Percentiles rank a stretch among this genome's conserved stretches.
These are phyloP conservation scores for Pseudois nayaur DNA, from an alignment of 2,113 vertebrate genomes.

Conservation along the genomic window DNA sequence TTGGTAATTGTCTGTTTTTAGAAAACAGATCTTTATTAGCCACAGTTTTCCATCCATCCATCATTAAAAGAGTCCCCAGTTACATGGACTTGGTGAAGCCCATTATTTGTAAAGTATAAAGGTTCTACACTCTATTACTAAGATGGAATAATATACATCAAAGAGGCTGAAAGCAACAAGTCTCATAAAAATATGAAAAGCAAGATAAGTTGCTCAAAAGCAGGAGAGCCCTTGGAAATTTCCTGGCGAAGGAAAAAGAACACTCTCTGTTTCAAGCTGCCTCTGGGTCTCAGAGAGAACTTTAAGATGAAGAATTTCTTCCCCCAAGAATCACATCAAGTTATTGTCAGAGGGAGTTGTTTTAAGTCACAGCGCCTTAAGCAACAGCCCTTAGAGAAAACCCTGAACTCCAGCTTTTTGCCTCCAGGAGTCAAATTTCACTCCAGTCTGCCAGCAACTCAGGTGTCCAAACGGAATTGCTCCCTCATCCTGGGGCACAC, in stretches of 20 bases:
- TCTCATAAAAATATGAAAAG: conserved; percentile 34
- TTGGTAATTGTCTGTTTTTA: conserved; percentile 23
- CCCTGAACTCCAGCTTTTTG: neutral
- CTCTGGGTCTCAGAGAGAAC: neutral
- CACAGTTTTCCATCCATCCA: neutral
- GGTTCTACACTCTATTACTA: neutral
- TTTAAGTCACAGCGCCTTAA: neutral
- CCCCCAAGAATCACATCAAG: neutral
- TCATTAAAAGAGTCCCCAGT: neutral
- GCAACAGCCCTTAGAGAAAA: neutral
- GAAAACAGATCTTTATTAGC: conserved; percentile 19
- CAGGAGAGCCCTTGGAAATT: conserved; percentile 6
- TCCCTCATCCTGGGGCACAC: rapidly evolving
- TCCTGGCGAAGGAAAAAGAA: neutral
- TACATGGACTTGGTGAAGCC: neutral
- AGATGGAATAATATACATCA: conserved; percentile 45
- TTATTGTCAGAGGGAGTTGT: neutral
- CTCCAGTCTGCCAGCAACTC: neutral
- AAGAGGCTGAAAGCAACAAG: conserved; percentile 36
- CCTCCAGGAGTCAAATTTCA: neutral
- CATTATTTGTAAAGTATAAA: neutral
- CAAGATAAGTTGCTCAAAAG: conserved; percentile 27
- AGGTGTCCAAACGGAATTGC: no score
- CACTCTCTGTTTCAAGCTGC: conserved; percentile 2
- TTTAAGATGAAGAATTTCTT: conserved; percentile 19